Conservation (phyloP, 2,888 invertebrate species). For the Spisula solida region DNA sequence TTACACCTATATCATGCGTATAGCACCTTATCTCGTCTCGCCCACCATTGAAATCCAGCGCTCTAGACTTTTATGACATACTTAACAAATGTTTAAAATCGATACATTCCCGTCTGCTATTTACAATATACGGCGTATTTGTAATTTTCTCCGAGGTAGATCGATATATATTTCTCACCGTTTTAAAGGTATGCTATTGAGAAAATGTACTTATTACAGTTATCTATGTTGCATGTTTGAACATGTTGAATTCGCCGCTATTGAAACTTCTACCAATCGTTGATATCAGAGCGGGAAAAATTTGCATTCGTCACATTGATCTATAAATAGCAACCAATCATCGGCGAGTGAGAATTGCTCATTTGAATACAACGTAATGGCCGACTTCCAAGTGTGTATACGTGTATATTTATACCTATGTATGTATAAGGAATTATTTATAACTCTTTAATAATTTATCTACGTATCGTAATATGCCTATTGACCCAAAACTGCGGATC, state of each 20-base stretch:
- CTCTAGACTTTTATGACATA: conserved; percentile 22
- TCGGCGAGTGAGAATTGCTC: conserved; percentile 55
- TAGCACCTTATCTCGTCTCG: not conserved
- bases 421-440: conserved; percentile 41
- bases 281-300: conserved; percentile 72
- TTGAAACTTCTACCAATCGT: conserved; percentile 72
- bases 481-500: conserved; percentile 49
- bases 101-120: conserved; percentile 39
- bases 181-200: conserved; percentile 60
- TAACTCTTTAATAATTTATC: conserved; percentile 57
- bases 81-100: conserved; percentile 40
- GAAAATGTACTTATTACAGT: conserved; percentile 55
- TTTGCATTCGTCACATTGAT: conserved; percentile 71
- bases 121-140: conserved; percentile 38
- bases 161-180: conserved; percentile 49
- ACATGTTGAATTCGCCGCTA: conserved; percentile 68
- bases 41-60: not conserved
- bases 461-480: conserved; percentile 39
- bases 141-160: conserved; percentile 40
- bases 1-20: not conserved
- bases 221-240: conserved; percentile 56
- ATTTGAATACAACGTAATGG: conserved; percentile 70
- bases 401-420: not conserved
- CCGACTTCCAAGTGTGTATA: conserved; percentile 29
- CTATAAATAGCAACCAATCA: conserved; percentile 61